Evolutionary conservation across 53 echinoderm and acorn worm species (phyloP).

Genomic region (Apostichopus leukothele): DNA sequence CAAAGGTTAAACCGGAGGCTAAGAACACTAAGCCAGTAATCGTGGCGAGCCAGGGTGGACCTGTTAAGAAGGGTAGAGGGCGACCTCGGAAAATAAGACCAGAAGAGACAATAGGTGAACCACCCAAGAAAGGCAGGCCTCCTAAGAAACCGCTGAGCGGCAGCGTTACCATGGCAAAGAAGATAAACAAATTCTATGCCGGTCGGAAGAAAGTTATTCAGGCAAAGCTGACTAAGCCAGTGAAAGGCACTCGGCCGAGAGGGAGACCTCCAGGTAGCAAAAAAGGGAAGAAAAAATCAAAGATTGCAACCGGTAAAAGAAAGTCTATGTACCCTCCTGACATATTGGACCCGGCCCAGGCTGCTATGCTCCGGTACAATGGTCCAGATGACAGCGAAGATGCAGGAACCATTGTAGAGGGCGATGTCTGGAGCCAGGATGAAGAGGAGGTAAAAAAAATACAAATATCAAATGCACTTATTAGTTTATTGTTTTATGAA

Average conservation of each 20-base stretch:
- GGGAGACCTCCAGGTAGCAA: constrained; percentile 64
- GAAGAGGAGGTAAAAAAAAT: constrained; percentile 4
- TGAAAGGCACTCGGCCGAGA: constrained; percentile 50
- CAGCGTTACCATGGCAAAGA: constrained; percentile 62
- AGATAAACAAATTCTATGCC: constrained; percentile 63
- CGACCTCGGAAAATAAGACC: constrained; percentile 45
- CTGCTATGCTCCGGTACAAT: constrained; percentile 47
- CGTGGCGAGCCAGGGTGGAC: neutral
- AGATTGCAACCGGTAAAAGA: constrained; percentile 59
- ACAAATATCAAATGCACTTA: too few species aligned
- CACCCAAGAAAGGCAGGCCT: constrained; percentile 39
- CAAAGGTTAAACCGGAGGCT: constrained; percentile 44
- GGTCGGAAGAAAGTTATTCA: constrained; percentile 56
- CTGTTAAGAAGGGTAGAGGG: constrained; percentile 45
- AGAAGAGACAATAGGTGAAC: constrained; percentile 12
- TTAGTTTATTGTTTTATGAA: too few species aligned
- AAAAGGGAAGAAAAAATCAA: constrained; percentile 50
- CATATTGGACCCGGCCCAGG: constrained; percentile 41
- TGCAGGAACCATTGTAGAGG: constrained; percentile 40
- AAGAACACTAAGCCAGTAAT: constrained; percentile 24
- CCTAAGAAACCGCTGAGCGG: constrained; percentile 36
- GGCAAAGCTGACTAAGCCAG: constrained; percentile 34
- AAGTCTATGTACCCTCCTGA: constrained; percentile 70
- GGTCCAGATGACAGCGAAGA: constrained; percentile 44
- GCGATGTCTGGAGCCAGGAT: constrained; percentile 41